Base-by-base conservation (phyloP, 2,888 invertebrate genomes). In the Trichogramma dendrolimi region DNA sequence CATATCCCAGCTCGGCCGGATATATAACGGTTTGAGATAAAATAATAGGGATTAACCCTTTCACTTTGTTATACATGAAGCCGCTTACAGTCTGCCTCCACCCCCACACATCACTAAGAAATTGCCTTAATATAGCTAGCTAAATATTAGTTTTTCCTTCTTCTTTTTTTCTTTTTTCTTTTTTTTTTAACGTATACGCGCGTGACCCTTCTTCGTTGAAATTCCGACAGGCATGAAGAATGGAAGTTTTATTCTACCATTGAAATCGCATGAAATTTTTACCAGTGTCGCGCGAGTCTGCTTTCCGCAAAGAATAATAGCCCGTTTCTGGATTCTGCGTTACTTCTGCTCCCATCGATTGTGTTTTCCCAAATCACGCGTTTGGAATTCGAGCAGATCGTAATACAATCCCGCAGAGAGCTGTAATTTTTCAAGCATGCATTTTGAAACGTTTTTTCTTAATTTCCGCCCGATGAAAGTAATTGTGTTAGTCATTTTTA, bases 21-120 rank as follows among this genome's bases (percentile, higher is more conserved):
- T 59, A 53, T 50, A 54, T 53, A 27, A 59, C 41, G 56, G 59
- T 27, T 27, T 27, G 27, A 27, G 27, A 60, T 63, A 60, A 58
- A 63, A 60, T 60, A 63, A 63, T 55, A 47, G 57, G 55, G 60
- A 60, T 60, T 60, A 60, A 63, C 51, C 55, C 47, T 53, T 44
- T 60, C 54, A 14, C 14, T 43, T 11, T 52, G 38, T 54, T 39
- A 27, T 27, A 40, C 39, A 55, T 39, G 41, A 43, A 51, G 41
- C 14, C 42, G 11, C 27, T 27, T 27, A 27, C 27, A 27, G 27
- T 27, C 27, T 27, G 27, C 27, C 27, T 27, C 27, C 27, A 3
- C 27, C 27, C 27, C 4, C 41, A 47, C 14, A 40, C 39, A 44
- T 8, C 49, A 3, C 5, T 46, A 58, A 51, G 60, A 43, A 60